Conservation (phyloP, 2,888 invertebrate species). For the Octodonta nipae region DNA sequence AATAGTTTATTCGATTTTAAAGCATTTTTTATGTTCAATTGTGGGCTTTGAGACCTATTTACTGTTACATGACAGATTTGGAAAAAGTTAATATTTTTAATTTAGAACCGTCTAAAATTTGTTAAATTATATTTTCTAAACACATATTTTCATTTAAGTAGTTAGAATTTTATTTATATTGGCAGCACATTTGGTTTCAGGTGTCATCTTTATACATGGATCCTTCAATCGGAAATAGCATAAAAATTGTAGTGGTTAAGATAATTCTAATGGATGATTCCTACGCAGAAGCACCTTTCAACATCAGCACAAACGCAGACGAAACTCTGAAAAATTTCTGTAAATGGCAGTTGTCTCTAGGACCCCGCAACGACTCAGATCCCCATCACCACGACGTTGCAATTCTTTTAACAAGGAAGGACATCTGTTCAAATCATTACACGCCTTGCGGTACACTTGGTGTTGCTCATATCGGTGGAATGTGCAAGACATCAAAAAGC, state of each 20-base stretch:
- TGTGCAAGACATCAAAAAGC: constrained; percentile 73
- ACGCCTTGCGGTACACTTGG: constrained; percentile 59
- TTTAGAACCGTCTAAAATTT: no score
- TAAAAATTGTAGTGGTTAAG: constrained; percentile 78
- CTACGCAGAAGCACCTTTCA: constrained; percentile 44
- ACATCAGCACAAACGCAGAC: constrained; percentile 70
- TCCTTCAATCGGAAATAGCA: constrained; percentile 78
- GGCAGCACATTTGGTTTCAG: no score
- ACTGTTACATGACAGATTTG: no score
- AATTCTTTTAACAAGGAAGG: constrained; percentile 62
- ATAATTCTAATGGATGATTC: constrained; percentile 63
- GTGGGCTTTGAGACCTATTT: no score
- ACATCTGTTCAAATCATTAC: constrained; percentile 49
- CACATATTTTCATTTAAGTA: no score
- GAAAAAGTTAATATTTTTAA: no score
- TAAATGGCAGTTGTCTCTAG: constrained; percentile 63
- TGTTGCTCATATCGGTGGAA: constrained; percentile 77
- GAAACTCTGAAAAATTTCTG: constrained; percentile 74
- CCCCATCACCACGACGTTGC: constrained; percentile 86
- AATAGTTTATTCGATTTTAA: no score
- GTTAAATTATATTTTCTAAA: no score
- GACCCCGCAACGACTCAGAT: constrained; percentile 61
- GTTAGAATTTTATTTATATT: no score
- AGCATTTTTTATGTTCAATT: no score
- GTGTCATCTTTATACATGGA: constrained; percentile 71